Base-by-base conservation (phyloP, 2,888 invertebrate genomes). In the Tetragonisca angustula region DNA sequence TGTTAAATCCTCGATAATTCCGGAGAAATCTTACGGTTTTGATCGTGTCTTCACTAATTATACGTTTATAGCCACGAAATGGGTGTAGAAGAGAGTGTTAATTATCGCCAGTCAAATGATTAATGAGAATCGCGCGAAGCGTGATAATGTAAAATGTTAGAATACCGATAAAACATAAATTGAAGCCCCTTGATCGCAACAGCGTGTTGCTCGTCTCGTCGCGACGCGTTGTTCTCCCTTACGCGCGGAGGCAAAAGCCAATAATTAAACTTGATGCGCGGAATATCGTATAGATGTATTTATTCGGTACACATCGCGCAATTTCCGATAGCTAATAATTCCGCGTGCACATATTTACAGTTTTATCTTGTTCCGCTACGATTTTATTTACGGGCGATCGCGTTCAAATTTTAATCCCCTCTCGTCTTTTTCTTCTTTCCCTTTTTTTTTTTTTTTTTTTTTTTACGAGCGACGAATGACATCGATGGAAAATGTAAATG, bases 261-360 rank as follows among this genome's bases (percentile, higher is more conserved):
- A 65, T 68, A 59, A 76, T 76, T 68, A 59, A 67, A 56, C 27
- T 6, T 19, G 68, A 76, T 68, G 49, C 19, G 59, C 49, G 50
- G 13, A 17, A 59, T 32, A 24, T 50, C 21, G 32, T 9, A 21
- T 19, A 27, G 27, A 49, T 32, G 19, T 76, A 21, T 69, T 69
- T 76, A n/a, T 69, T 69, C n/a, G 61, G 36, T 15, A 69, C 24
- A 61, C 52, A 61, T 52, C 36, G 24, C 17, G 50, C 19, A 76
- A 76, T 76, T 76, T 69, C 76, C 76, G 69, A 62, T 70, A 70
- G 17, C 52, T 70, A 76, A 76, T 76, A 62, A 69, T 17, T 62
- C n/a, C 15, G 17, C 50, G 24, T 32, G 69, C 36, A 74, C 52
- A 54, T 64, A 61, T 69, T 36, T 69, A 50, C 49, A 59, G n/a